phyloP scores from a whole-genome alignment of 1,140 invertebrate species.

The Mercenaria mercenaria region DNA sequence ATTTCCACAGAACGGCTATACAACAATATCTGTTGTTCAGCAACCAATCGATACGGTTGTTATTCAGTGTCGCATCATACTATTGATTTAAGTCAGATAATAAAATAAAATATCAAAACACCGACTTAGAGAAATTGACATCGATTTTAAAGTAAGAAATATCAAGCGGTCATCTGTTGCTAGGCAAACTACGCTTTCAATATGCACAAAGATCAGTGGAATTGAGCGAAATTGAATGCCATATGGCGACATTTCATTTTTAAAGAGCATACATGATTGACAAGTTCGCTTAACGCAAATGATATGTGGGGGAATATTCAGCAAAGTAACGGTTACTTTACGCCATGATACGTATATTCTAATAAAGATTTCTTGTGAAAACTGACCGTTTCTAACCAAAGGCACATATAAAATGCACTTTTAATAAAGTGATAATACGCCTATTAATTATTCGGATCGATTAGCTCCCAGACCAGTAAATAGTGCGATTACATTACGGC shows the following conservation, averaged over 20 bases:
- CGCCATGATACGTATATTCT: neutral
- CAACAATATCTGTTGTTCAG: neutral
- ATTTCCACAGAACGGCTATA: neutral
- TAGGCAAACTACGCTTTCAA: neutral
- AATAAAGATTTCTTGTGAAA: neutral
- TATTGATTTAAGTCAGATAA: constrained; percentile 21
- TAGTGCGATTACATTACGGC: too few species aligned
- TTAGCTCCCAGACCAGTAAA: neutral
- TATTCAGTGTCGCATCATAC: constrained; percentile 12
- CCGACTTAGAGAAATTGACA: neutral
- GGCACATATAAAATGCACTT: too few species aligned
- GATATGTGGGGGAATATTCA: neutral
- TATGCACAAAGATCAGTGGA: neutral
- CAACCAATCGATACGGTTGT: neutral
- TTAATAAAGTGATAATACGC: too few species aligned
- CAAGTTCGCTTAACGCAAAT: neutral
- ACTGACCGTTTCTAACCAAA: too few species aligned
- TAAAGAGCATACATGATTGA: neutral
- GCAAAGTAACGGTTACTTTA: neutral
- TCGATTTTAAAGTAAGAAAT: constrained; percentile 25
- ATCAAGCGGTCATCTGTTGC: neutral
- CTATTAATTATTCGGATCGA: neutral
- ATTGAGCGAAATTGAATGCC: constrained; percentile 7
- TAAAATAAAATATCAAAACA: constrained; percentile 30
- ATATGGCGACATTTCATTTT: neutral